phyloP scores from a whole-genome alignment of 2,797 vertebrate genomes.

The Pipistrellus pygmaeus region DNA sequence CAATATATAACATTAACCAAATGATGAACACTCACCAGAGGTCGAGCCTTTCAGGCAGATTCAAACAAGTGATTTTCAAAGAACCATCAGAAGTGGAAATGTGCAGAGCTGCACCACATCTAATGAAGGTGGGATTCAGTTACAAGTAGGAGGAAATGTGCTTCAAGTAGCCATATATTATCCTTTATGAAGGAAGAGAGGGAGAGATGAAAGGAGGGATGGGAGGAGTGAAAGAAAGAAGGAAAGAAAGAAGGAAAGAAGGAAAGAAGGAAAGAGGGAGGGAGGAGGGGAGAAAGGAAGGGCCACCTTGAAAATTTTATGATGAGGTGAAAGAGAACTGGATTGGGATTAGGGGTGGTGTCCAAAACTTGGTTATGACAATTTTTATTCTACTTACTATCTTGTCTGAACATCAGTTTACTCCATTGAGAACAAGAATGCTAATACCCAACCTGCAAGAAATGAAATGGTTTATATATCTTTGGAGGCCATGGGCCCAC shows the following conservation, averaged over 20 bases:
- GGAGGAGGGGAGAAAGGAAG: accelerated
- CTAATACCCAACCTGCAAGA: not conserved
- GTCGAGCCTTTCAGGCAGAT: not conserved
- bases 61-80: conserved; percentile 43
- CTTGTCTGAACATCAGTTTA: not conserved
- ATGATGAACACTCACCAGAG: not conserved
- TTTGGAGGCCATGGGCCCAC: not conserved
- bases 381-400: not conserved
- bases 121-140: not conserved
- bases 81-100: not conserved
- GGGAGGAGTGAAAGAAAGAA: no score
- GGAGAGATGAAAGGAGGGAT: not conserved
- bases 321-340: not conserved
- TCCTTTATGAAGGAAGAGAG: not conserved
- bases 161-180: not conserved
- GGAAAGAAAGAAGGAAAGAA: accelerated
- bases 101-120: not conserved
- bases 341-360: not conserved
- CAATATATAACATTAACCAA: not conserved
- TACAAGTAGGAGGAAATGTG: not conserved
- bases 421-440: not conserved
- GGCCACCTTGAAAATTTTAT: not conserved
- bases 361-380: not conserved
- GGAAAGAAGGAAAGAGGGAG: not conserved
- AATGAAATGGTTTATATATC: not conserved